phyloP scores from a whole-genome alignment of 2,797 vertebrate genomes.

The Oryzias sinensis region DNA sequence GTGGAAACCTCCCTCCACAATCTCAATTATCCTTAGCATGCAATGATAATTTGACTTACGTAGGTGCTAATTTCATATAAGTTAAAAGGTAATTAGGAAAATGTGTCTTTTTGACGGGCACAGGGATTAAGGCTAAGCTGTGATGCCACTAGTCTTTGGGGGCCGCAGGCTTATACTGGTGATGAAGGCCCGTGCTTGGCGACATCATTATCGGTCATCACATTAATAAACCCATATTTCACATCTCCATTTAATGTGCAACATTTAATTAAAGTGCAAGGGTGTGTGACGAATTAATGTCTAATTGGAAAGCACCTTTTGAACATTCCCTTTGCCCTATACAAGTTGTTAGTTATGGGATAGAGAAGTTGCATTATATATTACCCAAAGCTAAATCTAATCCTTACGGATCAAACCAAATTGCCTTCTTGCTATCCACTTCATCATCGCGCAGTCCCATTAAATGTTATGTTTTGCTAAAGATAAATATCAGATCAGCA shows the following conservation, averaged over 20 bases:
- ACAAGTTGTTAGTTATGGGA: conserved; percentile 51
- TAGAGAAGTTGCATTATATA: conserved; percentile 30
- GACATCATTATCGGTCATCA: conserved; percentile 81
- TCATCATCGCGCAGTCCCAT: too few relatives aligned
- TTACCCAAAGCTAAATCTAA: conserved; percentile 3
- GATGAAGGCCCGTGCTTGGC: conserved; percentile 52
- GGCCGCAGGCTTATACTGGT: conserved; percentile 49
- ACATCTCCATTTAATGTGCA: conserved; percentile 75
- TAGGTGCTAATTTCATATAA: conserved; percentile 79
- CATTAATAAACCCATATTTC: conserved; percentile 77
- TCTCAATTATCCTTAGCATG: conserved; percentile 64
- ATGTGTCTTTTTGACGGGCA: conserved; percentile 73
- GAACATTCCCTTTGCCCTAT: conserved; percentile 50
- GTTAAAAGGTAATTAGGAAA: conserved; percentile 82
- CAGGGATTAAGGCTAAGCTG: conserved; percentile 77
- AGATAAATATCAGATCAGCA: too few relatives aligned
- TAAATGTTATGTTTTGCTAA: too few relatives aligned
- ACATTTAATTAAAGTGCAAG: conserved; percentile 80
- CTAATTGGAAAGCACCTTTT: conserved; percentile 79
- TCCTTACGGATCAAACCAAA: too few relatives aligned
- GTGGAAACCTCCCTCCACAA: conserved; percentile 47
- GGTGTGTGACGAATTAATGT: conserved; percentile 75
- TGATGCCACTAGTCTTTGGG: conserved; percentile 61
- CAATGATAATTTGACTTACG: conserved; percentile 69
- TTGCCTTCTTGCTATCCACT: too few relatives aligned